These are phyloP conservation scores for human (Homo sapiens) DNA, from an alignment of 2,113 vertebrate genomes.

Conservation along the genomic window GRCh38 chr4:24178001-24178500, in stretches of 20 bases:
- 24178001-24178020: neutral
- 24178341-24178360: neutral
- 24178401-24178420: slow-evolving; percentile 11
- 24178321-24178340: neutral
- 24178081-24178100: neutral
- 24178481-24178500: slow-evolving; percentile 51
- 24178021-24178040: neutral
- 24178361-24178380: neutral
- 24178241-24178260: neutral
- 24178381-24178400: neutral
- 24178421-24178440: neutral
- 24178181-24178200: neutral
- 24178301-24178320: neutral
- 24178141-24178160: neutral
- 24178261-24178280: neutral
- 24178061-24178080: neutral
- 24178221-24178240: neutral
- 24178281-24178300: no score
- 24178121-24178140: neutral
- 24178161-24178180: neutral
- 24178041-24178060: neutral
- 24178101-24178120: neutral
- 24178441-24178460: neutral
- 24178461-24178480: slow-evolving; percentile 9
- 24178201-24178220: neutral